phyloP scores from a whole-genome alignment of 1,140 invertebrate genomes.

The Saccostrea glomerata region DNA sequence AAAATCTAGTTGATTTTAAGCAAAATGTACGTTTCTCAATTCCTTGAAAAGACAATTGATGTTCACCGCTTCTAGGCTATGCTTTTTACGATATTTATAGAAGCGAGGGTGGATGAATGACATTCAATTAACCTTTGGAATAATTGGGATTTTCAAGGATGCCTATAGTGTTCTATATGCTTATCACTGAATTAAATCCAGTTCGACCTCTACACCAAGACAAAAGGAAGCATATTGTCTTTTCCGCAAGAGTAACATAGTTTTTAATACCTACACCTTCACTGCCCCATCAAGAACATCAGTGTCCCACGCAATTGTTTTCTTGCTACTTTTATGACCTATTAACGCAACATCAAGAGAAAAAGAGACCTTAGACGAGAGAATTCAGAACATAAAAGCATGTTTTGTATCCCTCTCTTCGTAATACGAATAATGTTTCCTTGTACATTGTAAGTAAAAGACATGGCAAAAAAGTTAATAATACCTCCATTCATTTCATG shows the following conservation, averaged over 20 bases:
- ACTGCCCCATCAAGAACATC: background rate
- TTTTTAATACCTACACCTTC: background rate
- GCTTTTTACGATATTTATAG: background rate
- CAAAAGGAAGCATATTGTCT: background rate
- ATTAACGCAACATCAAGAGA: slow-evolving; percentile 7
- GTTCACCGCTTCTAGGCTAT: background rate
- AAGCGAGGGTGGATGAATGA: slow-evolving; percentile 22
- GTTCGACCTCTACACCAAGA: background rate
- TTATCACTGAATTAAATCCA: slow-evolving; percentile 5
- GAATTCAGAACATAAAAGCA: background rate
- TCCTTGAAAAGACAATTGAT: background rate
- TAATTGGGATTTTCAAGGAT: slow-evolving; percentile 4
- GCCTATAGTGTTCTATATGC: background rate
- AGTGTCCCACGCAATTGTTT: slow-evolving; percentile 10
- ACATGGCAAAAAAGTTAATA: background rate
- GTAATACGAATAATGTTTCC: background rate
- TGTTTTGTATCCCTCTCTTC: background rate
- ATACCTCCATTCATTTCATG: background rate
- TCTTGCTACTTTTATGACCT: slow-evolving; percentile 16
- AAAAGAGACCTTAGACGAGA: background rate
- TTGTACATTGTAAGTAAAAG: background rate
- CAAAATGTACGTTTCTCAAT: background rate
- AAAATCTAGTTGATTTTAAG: background rate
- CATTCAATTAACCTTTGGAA: slow-evolving; percentile 13
- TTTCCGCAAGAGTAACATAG: slow-evolving; percentile 20